Percentiles rank a stretch among this genome's conserved stretches.
These are phyloP conservation scores for Mixornis gularis DNA, from an alignment of 2,113 vertebrate species.

Conservation along the genomic window DNA sequence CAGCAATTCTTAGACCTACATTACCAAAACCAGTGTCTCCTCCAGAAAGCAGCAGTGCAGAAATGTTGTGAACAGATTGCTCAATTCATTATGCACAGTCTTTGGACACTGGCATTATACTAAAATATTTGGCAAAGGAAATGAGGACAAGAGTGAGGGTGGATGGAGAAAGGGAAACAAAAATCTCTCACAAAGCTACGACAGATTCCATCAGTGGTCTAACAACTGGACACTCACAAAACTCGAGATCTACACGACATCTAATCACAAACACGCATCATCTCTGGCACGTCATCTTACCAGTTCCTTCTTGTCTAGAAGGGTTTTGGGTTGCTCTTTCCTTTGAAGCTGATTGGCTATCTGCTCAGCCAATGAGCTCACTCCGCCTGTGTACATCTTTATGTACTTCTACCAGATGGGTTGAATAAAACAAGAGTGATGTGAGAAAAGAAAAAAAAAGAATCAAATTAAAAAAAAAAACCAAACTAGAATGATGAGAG, in stretches of 20 bases:
- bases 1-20: background rate
- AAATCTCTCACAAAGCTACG: background rate
- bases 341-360: slow-evolving; percentile 94
- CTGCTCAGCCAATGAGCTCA: slow-evolving; percentile 95
- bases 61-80: background rate
- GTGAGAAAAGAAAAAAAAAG: slow-evolving; percentile 24
- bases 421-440: slow-evolving; percentile 55
- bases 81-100: background rate
- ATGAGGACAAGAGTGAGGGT: background rate
- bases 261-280: slow-evolving; percentile 33
- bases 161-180: background rate
- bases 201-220: background rate
- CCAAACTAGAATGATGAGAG: background rate
- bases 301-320: slow-evolving; percentile 91
- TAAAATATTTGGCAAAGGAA: background rate
- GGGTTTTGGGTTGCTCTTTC: slow-evolving; percentile 84
- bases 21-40: background rate
- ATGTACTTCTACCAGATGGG: slow-evolving; percentile 83
- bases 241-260: background rate
- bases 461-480: slow-evolving; percentile 42
- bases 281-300: slow-evolving; percentile 73
- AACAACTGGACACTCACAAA: background rate
- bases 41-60: background rate
- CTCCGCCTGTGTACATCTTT: slow-evolving; percentile 95
- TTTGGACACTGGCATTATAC: background rate